Percentiles rank a stretch among this genome's conserved stretches.
These are phyloP conservation scores for Macropus fuliginosus DNA, from an alignment of 2,797 vertebrate species.

Conservation along the genomic window DNA sequence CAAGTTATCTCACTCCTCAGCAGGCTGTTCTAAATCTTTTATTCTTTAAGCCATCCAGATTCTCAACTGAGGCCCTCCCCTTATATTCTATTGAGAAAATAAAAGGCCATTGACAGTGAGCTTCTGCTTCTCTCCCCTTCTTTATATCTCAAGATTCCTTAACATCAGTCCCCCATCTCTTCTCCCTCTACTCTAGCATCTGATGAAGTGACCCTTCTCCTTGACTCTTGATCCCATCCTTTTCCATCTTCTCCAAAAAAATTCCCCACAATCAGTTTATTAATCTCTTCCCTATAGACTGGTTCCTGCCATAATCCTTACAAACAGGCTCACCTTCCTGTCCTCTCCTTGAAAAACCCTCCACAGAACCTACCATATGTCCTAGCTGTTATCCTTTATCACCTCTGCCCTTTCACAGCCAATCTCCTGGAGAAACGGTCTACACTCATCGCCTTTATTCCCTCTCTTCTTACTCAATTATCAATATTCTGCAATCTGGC, in stretches of 20 bases:
- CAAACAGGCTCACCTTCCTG: neutral
- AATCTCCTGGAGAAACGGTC: neutral
- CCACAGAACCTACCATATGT: neutral
- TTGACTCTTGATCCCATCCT: neutral
- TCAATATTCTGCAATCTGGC: neutral
- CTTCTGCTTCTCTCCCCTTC: neutral
- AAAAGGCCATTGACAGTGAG: neutral
- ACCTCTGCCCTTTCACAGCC: neutral
- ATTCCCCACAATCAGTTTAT: neutral
- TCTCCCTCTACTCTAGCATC: neutral
- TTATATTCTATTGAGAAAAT: neutral
- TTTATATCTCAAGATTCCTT: neutral
- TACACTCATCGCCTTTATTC: neutral
- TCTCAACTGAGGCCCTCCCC: neutral
- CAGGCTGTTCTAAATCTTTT: neutral
- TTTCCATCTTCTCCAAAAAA: neutral
- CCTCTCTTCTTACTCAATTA: too few species aligned
- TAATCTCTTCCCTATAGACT: neutral
- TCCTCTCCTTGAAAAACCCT: neutral
- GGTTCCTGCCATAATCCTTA: neutral
- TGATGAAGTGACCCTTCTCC: neutral
- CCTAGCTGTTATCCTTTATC: neutral
- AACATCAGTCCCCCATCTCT: neutral
- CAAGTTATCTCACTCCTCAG: neutral
- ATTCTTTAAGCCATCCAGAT: neutral